Base-by-base conservation (phyloP, 2,888 invertebrate genomes). In the Caenorhabditis doughertyi region DNA sequence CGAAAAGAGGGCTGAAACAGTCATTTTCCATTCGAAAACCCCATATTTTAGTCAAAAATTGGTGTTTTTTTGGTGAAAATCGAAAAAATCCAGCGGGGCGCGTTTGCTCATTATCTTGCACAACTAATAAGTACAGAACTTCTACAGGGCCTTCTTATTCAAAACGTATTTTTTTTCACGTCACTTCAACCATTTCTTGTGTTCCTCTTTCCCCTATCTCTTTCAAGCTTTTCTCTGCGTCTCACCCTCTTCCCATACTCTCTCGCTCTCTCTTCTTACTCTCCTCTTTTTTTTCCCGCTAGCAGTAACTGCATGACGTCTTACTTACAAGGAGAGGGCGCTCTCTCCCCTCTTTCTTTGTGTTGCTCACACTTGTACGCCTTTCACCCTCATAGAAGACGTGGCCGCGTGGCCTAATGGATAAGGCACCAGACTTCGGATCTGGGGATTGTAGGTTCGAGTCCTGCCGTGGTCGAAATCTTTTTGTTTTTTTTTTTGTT, bases 351-450 rank as follows among this genome's bases (percentile, higher is more conserved):
- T 42, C 13, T 13, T 16, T 42, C 16, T 16, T 13, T 32, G 9
- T 32, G 32, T 39, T n/a, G 51, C 35, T 32, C 51, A 35, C 35
- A 51, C 32, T 49, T 65, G 3, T 47, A 64, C 64, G 8, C 16
- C 65, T 21, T 16, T 23, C 4, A 32, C 9, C 5, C 16, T 7
- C 11, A 4, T 16, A 29, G n/a, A 18, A 53, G 25, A 49, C n/a
- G 72, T 72, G 86, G 85, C 86, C 86, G 86, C 85, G 85, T 87
- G 87, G 87, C 87, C 84, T 81, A 87, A 87, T 87, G 85, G 85
- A 87, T 87, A 87, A 84, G 81, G 85, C 87, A 84, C 84, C 83
- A 84, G 87, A 87, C 85, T 87, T 85, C 85, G 87, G 81, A 87
- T 87, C 85, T 84, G 85, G 84, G 82, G 83, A 81, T 82, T 84